phyloP scores from a whole-genome alignment of 2,113 vertebrate species.

The rabbit (Oryctolagus cuniculus) region mOryCun1.1 NC_091444.1:25252001-25252500 shows the following conservation, averaged over 20 bases:
- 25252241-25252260: neutral
- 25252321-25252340: fast-evolving
- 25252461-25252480: neutral
- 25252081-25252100: neutral
- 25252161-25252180: neutral
- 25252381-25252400: neutral
- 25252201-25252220: neutral
- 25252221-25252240: neutral
- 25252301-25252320: neutral
- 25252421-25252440: neutral
- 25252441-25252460: neutral
- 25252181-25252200: neutral
- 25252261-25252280: too few relatives aligned
- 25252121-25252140: fast-evolving
- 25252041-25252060: too few relatives aligned
- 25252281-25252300: fast-evolving
- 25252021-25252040: too few relatives aligned
- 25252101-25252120: neutral
- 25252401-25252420: neutral
- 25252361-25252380: neutral
- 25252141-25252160: neutral
- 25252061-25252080: too few relatives aligned
- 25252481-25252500: neutral
- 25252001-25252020: too few relatives aligned
- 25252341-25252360: neutral